Conservation (phyloP, 2,888 invertebrate genomes). For the Andrena minutula region DNA sequence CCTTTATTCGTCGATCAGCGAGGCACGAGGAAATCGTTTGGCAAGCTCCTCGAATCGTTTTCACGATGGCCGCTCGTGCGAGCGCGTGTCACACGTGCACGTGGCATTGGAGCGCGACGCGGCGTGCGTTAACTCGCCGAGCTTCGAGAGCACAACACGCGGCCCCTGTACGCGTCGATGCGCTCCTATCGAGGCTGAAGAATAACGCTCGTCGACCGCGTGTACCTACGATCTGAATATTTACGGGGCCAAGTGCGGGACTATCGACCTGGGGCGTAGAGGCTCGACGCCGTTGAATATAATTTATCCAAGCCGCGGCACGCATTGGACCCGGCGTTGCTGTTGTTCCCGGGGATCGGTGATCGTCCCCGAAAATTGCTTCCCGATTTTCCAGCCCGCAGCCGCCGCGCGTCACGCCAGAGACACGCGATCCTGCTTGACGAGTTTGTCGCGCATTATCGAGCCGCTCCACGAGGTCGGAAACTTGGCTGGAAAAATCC, state of each 20-base stretch:
- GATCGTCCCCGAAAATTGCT: slow-evolving; percentile 19
- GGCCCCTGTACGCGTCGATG: slow-evolving; percentile 23
- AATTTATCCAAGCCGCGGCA: slow-evolving; percentile 20
- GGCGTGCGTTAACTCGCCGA: slow-evolving; percentile 46
- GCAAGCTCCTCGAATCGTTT: slow-evolving; percentile 49
- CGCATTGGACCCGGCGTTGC: neutral
- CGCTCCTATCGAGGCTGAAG: slow-evolving; percentile 24
- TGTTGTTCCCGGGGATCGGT: slow-evolving; percentile 6
- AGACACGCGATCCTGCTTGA: slow-evolving; percentile 10
- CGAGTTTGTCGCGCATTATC: slow-evolving; percentile 11
- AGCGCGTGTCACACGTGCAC: slow-evolving; percentile 71
- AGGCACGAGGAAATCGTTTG: slow-evolving; percentile 46
- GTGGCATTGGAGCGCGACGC: slow-evolving; percentile 40
- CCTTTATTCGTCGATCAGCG: slow-evolving; percentile 54
- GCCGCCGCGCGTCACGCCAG: neutral
- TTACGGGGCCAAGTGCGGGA: slow-evolving; percentile 8
- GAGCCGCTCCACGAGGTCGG: neutral
- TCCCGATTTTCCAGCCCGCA: slow-evolving; percentile 6
- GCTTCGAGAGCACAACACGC: slow-evolving; percentile 26
- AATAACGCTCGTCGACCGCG: slow-evolving; percentile 34
- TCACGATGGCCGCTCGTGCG: slow-evolving; percentile 42
- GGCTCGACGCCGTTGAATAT: neutral
- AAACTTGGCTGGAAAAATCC: neutral
- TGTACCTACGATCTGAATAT: slow-evolving; percentile 32
- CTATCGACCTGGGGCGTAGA: neutral